Evolutionary conservation across 35 echinoderm and acorn worm genomes (phyloP).

Genomic region (Hemicentrotus pulcherrimus): DNA sequence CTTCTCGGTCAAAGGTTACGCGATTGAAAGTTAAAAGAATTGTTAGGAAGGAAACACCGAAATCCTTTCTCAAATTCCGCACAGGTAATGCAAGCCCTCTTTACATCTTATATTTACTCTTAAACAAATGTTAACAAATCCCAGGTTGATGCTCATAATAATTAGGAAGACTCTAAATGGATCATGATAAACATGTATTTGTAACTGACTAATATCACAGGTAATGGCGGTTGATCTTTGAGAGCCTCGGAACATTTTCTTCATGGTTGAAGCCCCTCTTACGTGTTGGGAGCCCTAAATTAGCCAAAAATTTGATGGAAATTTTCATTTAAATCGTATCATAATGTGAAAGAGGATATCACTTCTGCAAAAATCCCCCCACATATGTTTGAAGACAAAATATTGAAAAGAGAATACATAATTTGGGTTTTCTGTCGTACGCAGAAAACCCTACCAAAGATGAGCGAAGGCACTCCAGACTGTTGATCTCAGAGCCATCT

Average conservation of each 20-base stretch:
- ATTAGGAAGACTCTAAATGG: background rate
- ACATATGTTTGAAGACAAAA: no score
- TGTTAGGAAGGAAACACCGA: constrained; percentile 10
- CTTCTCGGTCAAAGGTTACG: constrained; percentile 30
- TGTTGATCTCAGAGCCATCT: background rate
- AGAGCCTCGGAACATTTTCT: no score
- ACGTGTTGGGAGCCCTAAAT: no score
- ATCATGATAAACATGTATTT: background rate
- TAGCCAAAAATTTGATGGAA: no score
- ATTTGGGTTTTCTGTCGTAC: no score
- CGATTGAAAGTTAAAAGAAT: background rate
- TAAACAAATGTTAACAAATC: background rate
- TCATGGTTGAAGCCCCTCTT: no score
- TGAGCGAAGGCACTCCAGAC: background rate
- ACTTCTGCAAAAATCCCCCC: no score
- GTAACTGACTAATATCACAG: background rate
- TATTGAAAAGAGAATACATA: no score
- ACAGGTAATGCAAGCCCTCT: background rate
- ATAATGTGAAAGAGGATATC: no score
- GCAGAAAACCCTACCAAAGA: background rate
- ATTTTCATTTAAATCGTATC: no score
- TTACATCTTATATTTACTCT: background rate
- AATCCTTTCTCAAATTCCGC: constrained; percentile 38
- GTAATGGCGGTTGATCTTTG: no score
- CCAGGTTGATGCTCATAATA: background rate